Conservation (phyloP, 2,113 vertebrate genomes). For the Leiothrix lutea region DNA sequence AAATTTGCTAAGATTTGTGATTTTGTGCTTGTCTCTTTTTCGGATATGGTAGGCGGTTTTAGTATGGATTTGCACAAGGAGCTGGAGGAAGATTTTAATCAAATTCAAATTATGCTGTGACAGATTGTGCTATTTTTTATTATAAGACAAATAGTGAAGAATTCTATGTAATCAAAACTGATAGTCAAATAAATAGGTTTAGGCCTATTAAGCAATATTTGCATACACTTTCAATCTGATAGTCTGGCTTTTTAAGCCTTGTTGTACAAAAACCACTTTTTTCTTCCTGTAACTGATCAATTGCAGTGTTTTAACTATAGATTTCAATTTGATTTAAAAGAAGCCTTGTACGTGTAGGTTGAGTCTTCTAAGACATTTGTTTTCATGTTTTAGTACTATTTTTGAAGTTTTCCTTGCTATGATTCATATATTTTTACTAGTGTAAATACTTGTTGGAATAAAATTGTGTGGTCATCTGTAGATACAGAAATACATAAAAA, state of each 20-base stretch:
- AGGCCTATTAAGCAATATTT: background rate
- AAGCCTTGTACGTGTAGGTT: background rate
- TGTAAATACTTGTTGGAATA: background rate
- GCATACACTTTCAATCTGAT: background rate
- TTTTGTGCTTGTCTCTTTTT: background rate
- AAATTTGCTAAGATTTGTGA: background rate
- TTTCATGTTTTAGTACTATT: background rate
- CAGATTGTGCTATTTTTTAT: background rate
- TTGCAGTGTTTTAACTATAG: background rate
- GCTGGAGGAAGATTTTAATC: background rate
- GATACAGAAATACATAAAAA: background rate
- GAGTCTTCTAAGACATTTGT: background rate
- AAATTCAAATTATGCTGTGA: background rate
- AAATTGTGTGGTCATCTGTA: background rate
- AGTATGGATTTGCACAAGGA: background rate
- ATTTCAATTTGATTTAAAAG: background rate
- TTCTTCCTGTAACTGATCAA: background rate
- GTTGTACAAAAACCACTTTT: background rate
- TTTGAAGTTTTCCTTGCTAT: background rate
- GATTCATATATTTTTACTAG: background rate
- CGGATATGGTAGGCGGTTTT: background rate
- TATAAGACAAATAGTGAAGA: background rate
- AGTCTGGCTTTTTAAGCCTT: background rate
- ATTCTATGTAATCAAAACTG: background rate
- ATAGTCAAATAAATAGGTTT: background rate